phyloP scores from a whole-genome alignment of 2,113 vertebrate species.

The Heterotis niloticus region DNA sequence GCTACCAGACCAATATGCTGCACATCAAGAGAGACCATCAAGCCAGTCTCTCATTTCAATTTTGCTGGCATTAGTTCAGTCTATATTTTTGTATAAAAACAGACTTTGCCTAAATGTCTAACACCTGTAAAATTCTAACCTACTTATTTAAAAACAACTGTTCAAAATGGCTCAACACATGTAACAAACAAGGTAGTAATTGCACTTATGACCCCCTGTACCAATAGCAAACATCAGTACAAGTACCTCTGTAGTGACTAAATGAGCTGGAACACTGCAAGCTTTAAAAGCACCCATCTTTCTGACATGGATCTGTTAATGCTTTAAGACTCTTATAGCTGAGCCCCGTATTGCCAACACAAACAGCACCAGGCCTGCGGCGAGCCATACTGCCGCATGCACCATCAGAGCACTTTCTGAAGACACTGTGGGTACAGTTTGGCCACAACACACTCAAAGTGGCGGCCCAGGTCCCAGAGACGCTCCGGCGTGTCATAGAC shows the following conservation, averaged over 20 bases:
- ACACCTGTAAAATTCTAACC: constrained; percentile 2
- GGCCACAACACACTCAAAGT: constrained; percentile 98
- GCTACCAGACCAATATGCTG: too few relatives aligned
- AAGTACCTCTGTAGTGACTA: constrained; percentile 53
- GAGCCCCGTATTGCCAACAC: constrained; percentile 36
- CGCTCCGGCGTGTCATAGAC: constrained; percentile 93
- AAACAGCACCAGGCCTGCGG: constrained; percentile 60
- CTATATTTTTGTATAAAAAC: too few relatives aligned
- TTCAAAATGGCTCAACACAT: constrained; percentile 49
- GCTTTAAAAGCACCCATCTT: constrained; percentile 82
- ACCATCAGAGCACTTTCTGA: constrained; percentile 91
- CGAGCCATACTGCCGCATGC: neutral
- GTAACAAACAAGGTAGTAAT: constrained; percentile 78
- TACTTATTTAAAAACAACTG: constrained; percentile 14
- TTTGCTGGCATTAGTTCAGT: too few relatives aligned
- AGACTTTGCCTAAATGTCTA: too few relatives aligned
- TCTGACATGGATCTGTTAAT: constrained; percentile 52
- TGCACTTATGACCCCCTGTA: constrained; percentile 87
- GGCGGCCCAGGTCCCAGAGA: constrained; percentile 96
- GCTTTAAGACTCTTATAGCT: constrained; percentile 54
- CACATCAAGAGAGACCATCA: too few relatives aligned
- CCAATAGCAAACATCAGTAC: constrained; percentile 60
- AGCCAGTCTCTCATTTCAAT: too few relatives aligned
- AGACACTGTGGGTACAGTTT: constrained; percentile 99
- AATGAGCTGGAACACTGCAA: constrained; percentile 65